A percentile compares a stretch with the other conserved stretches of the same genome.
phyloP scores from a whole-genome alignment of 1,140 invertebrate species.

The Lethocerus indicus region DNA sequence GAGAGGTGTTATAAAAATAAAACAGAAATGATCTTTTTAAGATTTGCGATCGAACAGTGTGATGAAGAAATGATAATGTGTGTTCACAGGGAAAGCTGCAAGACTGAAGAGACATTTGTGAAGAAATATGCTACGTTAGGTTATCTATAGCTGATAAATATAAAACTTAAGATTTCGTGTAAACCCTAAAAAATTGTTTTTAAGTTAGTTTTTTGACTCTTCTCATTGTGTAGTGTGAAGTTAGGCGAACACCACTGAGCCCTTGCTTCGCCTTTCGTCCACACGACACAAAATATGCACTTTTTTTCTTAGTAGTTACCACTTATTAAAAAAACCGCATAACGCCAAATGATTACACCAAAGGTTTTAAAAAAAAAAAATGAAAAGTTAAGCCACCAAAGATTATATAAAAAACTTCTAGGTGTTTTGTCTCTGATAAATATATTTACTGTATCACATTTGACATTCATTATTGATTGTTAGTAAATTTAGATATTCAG shows the following conservation, averaged over 20 bases:
- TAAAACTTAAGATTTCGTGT: background rate
- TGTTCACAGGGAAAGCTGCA: conserved; percentile 60
- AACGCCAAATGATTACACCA: conserved; percentile 11
- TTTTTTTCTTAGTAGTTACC: background rate
- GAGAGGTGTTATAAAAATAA: no score
- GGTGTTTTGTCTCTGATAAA: conserved; percentile 9
- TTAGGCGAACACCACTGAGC: conserved; percentile 2
- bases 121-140: conserved; percentile 79
- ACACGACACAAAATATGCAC: conserved; percentile 1
- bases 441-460: conserved; percentile 3
- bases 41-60: no score
- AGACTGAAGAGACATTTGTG: conserved; percentile 68
- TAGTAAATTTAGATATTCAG: background rate
- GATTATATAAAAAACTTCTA: conserved; percentile 1
- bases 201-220: no score
- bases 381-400: background rate
- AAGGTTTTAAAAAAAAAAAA: conserved; percentile 11
- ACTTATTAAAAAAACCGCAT: conserved; percentile 8
- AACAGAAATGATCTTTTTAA: no score
- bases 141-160: conserved; percentile 47
- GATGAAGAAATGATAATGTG: no score
- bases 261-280: background rate
- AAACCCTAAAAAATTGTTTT: background rate
- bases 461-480: background rate
- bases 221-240: background rate